A percentile compares a stretch with the other conserved stretches of the same genome.
phyloP scores from a whole-genome alignment of 2,797 vertebrate genomes.

The Ptychadena robeensis region DNA sequence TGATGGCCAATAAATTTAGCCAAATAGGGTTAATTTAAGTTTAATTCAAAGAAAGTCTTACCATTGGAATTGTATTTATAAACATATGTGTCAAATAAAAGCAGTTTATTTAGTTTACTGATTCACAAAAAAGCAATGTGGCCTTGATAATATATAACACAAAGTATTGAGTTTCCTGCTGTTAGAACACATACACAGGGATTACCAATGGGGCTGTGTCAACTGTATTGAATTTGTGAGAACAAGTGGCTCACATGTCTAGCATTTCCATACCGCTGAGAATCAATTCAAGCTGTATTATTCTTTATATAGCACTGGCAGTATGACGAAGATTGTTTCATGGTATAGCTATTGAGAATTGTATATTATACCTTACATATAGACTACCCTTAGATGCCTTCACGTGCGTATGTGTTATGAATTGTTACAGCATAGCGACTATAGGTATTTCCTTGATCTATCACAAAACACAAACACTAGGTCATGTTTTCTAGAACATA shows the following conservation, averaged over 20 bases:
- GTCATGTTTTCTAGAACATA: background rate
- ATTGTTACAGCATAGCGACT: background rate
- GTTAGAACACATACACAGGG: slow-evolving; percentile 6
- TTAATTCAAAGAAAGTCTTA: too few species aligned
- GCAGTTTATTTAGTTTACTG: background rate
- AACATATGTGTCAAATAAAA: background rate
- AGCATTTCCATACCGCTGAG: slow-evolving; percentile 6
- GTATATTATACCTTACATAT: too few species aligned
- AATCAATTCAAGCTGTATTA: slow-evolving; percentile 19
- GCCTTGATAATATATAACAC: slow-evolving; percentile 12
- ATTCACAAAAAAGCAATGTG: background rate
- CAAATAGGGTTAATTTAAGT: too few species aligned
- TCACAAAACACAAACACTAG: background rate
- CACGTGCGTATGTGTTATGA: background rate
- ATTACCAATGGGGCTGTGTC: slow-evolving; percentile 19
- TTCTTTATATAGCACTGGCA: background rate
- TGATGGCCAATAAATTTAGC: too few species aligned
- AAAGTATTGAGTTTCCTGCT: background rate
- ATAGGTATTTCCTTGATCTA: background rate
- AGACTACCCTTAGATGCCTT: background rate
- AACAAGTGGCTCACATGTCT: slow-evolving; percentile 2
- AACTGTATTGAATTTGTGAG: slow-evolving; percentile 16
- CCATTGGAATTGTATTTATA: too few species aligned
- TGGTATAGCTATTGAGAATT: too few species aligned
- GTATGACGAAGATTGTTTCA: background rate